A percentile compares a stretch with the other conserved stretches of the same genome.
Conservation (phyloP, 2,113 vertebrate species). For the Sorex araneus region DNA sequence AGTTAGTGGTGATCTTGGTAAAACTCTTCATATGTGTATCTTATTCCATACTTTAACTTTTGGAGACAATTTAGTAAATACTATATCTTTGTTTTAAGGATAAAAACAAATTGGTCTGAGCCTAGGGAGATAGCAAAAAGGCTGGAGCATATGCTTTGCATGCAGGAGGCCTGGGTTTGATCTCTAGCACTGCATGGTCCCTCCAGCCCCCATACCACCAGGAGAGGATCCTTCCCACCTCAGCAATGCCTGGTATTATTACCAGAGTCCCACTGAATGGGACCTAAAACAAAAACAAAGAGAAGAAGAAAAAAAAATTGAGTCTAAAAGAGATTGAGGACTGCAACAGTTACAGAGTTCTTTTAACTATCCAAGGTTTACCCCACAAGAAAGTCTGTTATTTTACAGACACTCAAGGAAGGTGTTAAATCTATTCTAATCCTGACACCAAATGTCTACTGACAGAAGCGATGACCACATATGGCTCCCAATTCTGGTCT, state of each 20-base stretch:
- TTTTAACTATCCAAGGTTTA: not conserved
- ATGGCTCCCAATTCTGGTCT: not conserved
- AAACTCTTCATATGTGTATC: not conserved
- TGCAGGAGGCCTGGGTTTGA: no score
- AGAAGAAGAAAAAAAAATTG: not conserved
- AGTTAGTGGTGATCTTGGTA: not conserved
- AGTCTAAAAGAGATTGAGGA: conserved; percentile 19
- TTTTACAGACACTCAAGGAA: conserved; percentile 18
- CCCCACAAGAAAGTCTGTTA: conserved; percentile 27
- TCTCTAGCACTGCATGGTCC: no score
- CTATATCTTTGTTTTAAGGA: conserved; percentile 26
- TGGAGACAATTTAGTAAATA: not conserved
- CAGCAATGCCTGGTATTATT: no score
- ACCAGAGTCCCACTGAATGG: no score
- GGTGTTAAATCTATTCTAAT: conserved; percentile 27
- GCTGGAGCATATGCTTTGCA: no score
- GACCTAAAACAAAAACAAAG: no score
- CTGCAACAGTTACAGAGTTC: not conserved
- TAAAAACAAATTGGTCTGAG: not conserved
- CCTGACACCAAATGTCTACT: not conserved
- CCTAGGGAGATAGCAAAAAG: no score
- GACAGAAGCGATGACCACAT: not conserved
- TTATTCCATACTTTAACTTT: conserved; percentile 22
- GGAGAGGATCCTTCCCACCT: no score
- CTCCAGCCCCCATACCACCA: no score